Evolutionary conservation across 1,140 invertebrate genomes (phyloP).

Genomic region (Helicoverpa armigera): DNA sequence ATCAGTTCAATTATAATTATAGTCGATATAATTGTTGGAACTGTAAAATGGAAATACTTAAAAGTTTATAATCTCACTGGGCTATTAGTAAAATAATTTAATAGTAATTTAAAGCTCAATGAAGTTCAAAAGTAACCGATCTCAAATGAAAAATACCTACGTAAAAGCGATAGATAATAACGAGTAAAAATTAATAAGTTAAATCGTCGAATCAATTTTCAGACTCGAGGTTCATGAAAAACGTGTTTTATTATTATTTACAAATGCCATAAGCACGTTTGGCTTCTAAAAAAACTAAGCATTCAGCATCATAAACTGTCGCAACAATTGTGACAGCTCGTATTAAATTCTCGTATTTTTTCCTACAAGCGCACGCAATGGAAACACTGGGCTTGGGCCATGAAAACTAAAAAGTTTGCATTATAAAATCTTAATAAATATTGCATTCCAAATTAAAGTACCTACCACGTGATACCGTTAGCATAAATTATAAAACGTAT

Average conservation of each 20-base stretch:
- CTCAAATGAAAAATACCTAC: constrained; percentile 29
- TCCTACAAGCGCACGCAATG: constrained; percentile 41
- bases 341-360: constrained; percentile 47
- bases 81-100: constrained; percentile 68
- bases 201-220: constrained; percentile 29
- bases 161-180: constrained; percentile 48
- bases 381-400: constrained; percentile 35
- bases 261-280: constrained; percentile 31
- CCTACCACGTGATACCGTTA: background rate
- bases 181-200: constrained; percentile 39
- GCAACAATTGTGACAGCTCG: constrained; percentile 43
- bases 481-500: constrained; percentile 39
- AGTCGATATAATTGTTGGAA: constrained; percentile 51
- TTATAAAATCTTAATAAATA: constrained; percentile 29
- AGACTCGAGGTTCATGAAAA: constrained; percentile 42
- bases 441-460: constrained; percentile 21
- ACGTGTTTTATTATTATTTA: constrained; percentile 38
- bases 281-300: constrained; percentile 41
- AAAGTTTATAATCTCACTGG: constrained; percentile 75
- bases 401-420: constrained; percentile 32
- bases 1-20: constrained; percentile 48
- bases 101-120: constrained; percentile 75
- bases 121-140: constrained; percentile 42
- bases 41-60: constrained; percentile 61
- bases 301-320: constrained; percentile 30